These are phyloP conservation scores for Heterocephalus glaber DNA, from an alignment of 2,113 vertebrate species.

Conservation along the genomic window DNA sequence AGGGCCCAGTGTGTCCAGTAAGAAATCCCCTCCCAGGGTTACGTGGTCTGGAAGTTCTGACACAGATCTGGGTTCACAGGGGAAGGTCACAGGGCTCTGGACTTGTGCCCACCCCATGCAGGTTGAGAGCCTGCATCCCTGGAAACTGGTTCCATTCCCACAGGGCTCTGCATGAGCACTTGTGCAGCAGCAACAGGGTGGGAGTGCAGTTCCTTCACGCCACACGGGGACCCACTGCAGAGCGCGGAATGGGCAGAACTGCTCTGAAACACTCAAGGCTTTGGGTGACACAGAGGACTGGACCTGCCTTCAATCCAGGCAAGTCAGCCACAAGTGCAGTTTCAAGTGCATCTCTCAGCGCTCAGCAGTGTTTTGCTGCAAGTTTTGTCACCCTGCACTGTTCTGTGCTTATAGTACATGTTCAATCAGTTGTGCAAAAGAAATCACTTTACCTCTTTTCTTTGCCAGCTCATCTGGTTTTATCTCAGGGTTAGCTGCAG, in stretches of 20 bases:
- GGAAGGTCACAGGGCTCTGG: background rate
- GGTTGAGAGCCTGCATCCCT: background rate
- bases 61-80: background rate
- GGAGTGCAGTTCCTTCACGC: background rate
- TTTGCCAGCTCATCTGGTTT: slow-evolving; percentile 85
- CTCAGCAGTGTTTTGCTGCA: background rate
- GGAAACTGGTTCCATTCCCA: background rate
- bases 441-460: slow-evolving; percentile 87
- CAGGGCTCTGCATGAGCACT: background rate
- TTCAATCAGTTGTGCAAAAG: slow-evolving; percentile 57
- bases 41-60: background rate
- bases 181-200: background rate
- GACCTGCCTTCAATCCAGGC: background rate
- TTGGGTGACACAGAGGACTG: background rate
- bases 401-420: background rate
- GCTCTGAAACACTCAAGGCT: background rate
- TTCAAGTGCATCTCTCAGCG: background rate
- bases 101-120: background rate
- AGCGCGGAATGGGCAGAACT: background rate
- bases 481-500: slow-evolving; percentile 79
- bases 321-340: background rate
- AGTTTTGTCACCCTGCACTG: slow-evolving; percentile 19
- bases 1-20: background rate
- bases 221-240: background rate
- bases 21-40: background rate